Conservation (phyloP, 2,888 invertebrate genomes). For the Glomeris marginata region DNA sequence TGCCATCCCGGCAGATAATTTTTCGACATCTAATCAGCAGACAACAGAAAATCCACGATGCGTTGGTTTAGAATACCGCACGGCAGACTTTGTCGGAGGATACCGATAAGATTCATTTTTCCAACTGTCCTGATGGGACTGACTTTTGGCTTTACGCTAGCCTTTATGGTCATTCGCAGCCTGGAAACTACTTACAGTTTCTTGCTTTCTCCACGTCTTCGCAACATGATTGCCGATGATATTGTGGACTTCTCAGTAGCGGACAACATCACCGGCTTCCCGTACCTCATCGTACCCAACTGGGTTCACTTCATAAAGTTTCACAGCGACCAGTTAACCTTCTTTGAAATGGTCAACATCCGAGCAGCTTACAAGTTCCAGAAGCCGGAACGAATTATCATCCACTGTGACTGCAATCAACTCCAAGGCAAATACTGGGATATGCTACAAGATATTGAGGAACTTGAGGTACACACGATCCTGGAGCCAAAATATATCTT, state of each 20-base stretch:
- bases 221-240: too few species aligned
- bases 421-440: conserved; percentile 19
- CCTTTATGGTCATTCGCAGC: too few species aligned
- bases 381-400: conserved; percentile 16
- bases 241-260: not conserved
- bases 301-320: conserved; percentile 29
- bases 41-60: too few species aligned
- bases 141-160: too few species aligned
- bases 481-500: conserved; percentile 3
- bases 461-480: not conserved
- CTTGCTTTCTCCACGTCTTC: too few species aligned
- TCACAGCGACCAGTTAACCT: conserved; percentile 22
- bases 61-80: too few species aligned
- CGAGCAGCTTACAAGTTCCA: conserved; percentile 16
- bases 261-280: conserved; percentile 22
- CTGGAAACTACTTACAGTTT: too few species aligned
- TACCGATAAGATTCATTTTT: too few species aligned
- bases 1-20: too few species aligned
- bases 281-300: conserved; percentile 25
- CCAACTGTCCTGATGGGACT: too few species aligned
- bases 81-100: too few species aligned
- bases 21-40: too few species aligned
- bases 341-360: conserved; percentile 25
- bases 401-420: conserved; percentile 18
- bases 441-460: not conserved